A percentile compares a stretch with the other conserved stretches of the same genome.
Conservation (phyloP, 2,113 vertebrate genomes). For the Shinisaurus crocodilurus region DNA sequence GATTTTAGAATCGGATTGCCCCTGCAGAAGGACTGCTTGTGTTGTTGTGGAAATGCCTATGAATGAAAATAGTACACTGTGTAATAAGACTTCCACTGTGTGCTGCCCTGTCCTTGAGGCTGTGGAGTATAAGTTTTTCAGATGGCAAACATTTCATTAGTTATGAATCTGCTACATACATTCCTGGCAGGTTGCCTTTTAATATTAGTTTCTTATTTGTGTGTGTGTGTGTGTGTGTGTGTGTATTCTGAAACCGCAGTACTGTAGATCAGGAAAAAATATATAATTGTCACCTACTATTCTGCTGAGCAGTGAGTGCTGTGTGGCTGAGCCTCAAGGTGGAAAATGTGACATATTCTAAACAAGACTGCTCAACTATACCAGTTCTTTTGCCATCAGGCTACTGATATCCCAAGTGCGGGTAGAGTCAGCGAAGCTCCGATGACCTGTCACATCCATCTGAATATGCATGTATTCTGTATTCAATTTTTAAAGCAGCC, state of each 20-base stretch:
- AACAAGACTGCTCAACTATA: not conserved
- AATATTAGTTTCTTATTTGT: not conserved
- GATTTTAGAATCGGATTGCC: slow-evolving; percentile 3
- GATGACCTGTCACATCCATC: not conserved
- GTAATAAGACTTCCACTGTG: not conserved
- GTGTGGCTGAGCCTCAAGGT: not conserved
- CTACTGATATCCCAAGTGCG: not conserved
- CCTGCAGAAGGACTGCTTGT: not conserved
- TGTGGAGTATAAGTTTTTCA: not conserved
- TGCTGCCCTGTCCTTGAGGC: not conserved
- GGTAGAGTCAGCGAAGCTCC: not conserved
- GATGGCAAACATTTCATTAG: not conserved
- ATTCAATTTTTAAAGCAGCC: not conserved
- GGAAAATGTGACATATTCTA: not conserved
- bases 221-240: not conserved
- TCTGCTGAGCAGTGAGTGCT: not conserved
- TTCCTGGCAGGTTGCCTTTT: not conserved
- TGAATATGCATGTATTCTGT: not conserved
- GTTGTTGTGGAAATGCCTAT: not conserved
- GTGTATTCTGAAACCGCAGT: not conserved
- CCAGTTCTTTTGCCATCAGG: not conserved
- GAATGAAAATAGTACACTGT: not conserved
- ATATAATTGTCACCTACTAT: not conserved
- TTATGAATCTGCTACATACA: not conserved
- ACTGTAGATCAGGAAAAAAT: not conserved